Base-by-base conservation (phyloP, 2,888 invertebrate genomes). In the Acholoe squamosa region DNA sequence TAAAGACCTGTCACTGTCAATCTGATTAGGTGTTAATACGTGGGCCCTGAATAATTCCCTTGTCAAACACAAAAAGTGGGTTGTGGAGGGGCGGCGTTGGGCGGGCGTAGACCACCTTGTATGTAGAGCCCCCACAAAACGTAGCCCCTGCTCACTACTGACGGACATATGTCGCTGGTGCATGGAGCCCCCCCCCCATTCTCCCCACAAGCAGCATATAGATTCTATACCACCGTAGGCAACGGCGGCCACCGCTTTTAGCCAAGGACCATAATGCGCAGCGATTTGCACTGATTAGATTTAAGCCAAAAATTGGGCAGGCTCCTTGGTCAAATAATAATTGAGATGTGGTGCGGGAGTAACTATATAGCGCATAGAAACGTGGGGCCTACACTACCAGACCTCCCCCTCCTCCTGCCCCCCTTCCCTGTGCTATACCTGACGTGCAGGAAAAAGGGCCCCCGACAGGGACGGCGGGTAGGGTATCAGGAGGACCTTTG, bases 41-140 rank as follows among this genome's bases (percentile, higher is more conserved):
- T 22, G n/a, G 61, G 89, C 34, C 14, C 86, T 19, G 34, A 89
- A 89, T 89, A 89, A 89, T 67, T 89, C 89, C n/a, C 89, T 89
- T 89, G 89, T 89, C 89, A 89, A 89, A 89, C 89, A 89, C 67
- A 89, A 89, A 89, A 89, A 56, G 89, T 67, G n/a, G 33, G 67
- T 86, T 86, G 86, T 86, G 28, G 86, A 19, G 28, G 54, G 54
- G 86, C 14, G 51, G 22, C 22, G 80, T 34, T 71, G 33, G 54
- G 52, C 33, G 86, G 86, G 54, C 52, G n/a, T 0, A 31, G 86
- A 86, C 86, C 86, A 86, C 86, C 86, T 52, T 28, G 86, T 14
- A 54, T 16, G 86, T 28, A 54, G n/a, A 25, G 71, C 25, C 71
- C 61, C n/a, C n/a, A 76, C 76, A 76, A 25, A 76, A 43, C 43